These are phyloP conservation scores for Saccostrea glomerata DNA, from an alignment of 1,140 invertebrate species.

Conservation along the genomic window DNA sequence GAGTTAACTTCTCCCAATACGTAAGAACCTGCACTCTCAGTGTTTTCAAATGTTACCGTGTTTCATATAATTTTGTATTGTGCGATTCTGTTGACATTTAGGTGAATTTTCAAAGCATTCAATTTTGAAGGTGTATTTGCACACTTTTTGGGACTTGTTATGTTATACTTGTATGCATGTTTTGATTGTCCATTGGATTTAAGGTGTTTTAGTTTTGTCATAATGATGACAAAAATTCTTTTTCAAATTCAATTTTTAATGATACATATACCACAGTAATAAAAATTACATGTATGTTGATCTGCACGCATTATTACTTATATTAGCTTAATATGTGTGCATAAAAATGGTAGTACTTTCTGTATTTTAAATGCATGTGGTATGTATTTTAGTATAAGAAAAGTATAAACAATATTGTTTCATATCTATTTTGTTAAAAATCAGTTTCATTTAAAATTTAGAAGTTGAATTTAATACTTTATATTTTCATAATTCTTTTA, in stretches of 20 bases:
- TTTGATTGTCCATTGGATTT: no score
- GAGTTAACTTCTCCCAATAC: slow-evolving; percentile 8
- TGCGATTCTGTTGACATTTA: background rate
- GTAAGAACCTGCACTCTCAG: background rate
- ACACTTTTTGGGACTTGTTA: background rate
- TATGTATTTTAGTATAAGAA: background rate
- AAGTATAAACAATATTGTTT: no score
- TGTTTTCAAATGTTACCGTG: background rate
- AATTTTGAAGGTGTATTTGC: background rate
- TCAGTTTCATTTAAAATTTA: background rate
- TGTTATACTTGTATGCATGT: no score
- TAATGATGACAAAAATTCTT: no score
- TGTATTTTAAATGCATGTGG: background rate
- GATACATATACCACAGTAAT: no score
- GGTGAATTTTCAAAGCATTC: background rate
- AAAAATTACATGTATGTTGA: no score
- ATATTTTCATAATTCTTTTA: background rate
- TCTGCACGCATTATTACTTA: no score
- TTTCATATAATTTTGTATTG: background rate
- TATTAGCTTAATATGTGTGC: no score
- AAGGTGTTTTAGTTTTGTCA: no score
- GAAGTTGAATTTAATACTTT: background rate
- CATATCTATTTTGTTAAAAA: no score
- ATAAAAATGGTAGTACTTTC: no score
- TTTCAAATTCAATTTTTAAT: no score